Evolutionary conservation across 2,888 invertebrate genomes (phyloP).

Genomic region (Diloba caeruleocephala): DNA sequence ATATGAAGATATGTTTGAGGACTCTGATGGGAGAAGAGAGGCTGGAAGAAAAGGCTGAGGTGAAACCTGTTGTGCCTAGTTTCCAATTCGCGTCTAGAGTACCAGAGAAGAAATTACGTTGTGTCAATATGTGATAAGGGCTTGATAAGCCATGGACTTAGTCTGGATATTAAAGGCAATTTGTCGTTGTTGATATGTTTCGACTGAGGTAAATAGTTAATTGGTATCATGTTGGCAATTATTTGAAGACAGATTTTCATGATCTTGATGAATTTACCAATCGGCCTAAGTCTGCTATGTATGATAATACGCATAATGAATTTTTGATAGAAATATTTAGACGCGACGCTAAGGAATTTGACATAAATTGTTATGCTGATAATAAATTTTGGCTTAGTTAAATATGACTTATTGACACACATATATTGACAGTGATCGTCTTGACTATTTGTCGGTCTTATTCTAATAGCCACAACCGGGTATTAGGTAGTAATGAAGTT

Average conservation of each 20-base stretch:
- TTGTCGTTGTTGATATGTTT: conserved; percentile 22
- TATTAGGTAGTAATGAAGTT: conserved; percentile 44
- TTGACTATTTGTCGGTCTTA: conserved; percentile 50
- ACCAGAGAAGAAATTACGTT: conserved; percentile 93
- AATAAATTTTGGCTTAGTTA: too few species aligned
- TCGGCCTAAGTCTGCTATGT: conserved; percentile 19
- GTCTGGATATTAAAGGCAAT: conserved; percentile 31
- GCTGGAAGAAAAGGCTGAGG: conserved; percentile 71
- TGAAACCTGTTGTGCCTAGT: conserved; percentile 80
- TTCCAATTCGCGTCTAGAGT: conserved; percentile 92
- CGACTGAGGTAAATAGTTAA: conserved; percentile 42
- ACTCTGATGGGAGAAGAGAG: conserved; percentile 84
- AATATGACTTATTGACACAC: conserved; percentile 2
- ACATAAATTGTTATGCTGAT: conserved; percentile 2
- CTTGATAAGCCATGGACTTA: conserved; percentile 21
- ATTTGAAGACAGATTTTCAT: conserved; percentile 12
- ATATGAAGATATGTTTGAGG: conserved; percentile 88
- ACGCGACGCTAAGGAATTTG: neutral
- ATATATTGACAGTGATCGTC: conserved; percentile 23
- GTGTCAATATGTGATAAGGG: conserved; percentile 92
- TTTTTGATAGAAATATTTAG: conserved; percentile 20
- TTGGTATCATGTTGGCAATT: conserved; percentile 8
- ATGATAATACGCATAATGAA: conserved; percentile 20
- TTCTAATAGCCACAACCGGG: conserved; percentile 39
- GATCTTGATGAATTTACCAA: conserved; percentile 2